Evolutionary conservation across 23 tunicate species (phyloP), one percentile per base, ranked within the genome.

Genomic region (Halocynthia roretzi): DNA sequence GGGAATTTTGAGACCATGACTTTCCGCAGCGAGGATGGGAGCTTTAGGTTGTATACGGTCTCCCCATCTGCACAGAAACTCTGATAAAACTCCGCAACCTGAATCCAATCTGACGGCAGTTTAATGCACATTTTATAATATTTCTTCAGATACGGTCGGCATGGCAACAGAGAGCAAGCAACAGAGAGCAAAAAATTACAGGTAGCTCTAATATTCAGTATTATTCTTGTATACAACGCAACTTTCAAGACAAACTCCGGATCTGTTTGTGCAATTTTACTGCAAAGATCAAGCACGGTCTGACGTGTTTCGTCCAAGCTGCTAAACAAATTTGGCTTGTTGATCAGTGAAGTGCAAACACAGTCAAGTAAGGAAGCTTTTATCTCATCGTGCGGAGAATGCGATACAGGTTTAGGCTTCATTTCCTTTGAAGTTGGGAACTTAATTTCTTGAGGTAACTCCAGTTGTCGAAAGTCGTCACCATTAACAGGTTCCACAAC

Each of bases 31-130:
- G 93, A 70, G 8, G 86, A 51, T 10, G 86, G 79, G 15, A 85
- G 49, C 10, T 40, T 77, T 11, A 51, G 19, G 63, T 12, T 74
- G 17, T 31, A 19, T 51, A 20, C n/a, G 0, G 50, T 62, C 49
- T 49, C 70, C 14, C 17, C 12, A 48, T 23, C 56, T 19, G 12
- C 53, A 8, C 20, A 9, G 18, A 68, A 10, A n/a, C 70, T 74
- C 60, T 84, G 76, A 70, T 68, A 77, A 52, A 68, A 68, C 75
- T 87, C 86, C 6, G 88, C 94, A 51, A 87, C 78, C 54, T 62
- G 84, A 51, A 87, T 83, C 94, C 94, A 87, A 72, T 87, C 94
- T 44, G 94, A 75, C 10, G 94, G 94, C 9, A 83, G 77, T 6
- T 52, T 7, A 40, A 83, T 71, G 50, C 80, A n/a, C 20, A 76